Evolutionary conservation across 2,113 vertebrate genomes (phyloP).

Genomic region (Cavia aperea): DNA sequence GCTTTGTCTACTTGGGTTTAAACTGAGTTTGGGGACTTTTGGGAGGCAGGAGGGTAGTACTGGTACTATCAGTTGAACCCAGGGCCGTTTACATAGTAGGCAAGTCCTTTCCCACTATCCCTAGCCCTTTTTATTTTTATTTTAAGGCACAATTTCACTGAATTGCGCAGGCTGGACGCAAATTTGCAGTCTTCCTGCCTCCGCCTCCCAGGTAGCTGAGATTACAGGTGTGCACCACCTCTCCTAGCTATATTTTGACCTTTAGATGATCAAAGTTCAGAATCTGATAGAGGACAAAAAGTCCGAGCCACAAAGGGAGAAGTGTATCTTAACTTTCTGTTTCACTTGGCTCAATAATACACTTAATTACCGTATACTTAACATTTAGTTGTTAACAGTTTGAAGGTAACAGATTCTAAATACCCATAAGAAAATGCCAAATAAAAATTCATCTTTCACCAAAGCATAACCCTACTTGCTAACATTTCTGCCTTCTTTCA

Average conservation of each 20-base stretch:
- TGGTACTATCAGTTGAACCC: not conserved
- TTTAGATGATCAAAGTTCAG: not conserved
- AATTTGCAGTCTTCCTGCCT: not conserved
- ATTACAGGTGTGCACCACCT: not conserved
- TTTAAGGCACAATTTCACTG: too few species aligned
- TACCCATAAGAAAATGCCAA: not conserved
- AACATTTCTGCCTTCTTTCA: not conserved
- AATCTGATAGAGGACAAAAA: not conserved
- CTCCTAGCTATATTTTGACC: not conserved
- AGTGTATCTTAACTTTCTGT: not conserved
- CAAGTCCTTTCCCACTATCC: not conserved
- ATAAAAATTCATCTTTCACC: not conserved
- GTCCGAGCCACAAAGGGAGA: not conserved
- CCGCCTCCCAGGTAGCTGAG: not conserved
- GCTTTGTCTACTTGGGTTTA: not conserved
- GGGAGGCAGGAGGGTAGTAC: not conserved
- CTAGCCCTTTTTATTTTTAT: not conserved
- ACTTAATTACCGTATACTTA: not conserved
- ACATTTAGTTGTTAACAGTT: not conserved
- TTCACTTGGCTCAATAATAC: conserved; percentile 10
- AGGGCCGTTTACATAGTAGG: not conserved
- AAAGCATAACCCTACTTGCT: not conserved
- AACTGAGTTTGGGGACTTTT: not conserved
- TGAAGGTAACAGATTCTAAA: conserved; percentile 25
- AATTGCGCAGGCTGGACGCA: not conserved